Percentiles rank a stretch among this genome's conserved stretches.
Evolutionary conservation across 2,888 invertebrate genomes (phyloP).

Genomic region (Pristionchus exspectatus): DNA sequence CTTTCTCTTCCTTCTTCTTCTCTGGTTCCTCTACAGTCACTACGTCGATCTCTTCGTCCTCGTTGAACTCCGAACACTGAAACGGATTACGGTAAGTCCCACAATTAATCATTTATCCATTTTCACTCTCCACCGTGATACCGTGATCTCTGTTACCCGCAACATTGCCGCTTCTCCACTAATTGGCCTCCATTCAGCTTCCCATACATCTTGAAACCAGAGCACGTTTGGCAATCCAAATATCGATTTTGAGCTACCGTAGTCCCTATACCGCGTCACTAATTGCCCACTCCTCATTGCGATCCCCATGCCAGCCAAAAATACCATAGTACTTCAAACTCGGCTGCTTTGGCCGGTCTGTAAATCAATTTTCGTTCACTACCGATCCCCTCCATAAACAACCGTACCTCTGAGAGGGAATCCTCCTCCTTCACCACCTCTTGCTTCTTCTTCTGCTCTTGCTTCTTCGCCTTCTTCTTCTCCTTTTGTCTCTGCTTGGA

Average conservation of each 20-base stretch:
- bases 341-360: too few relatives aligned
- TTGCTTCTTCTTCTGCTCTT: slow-evolving; percentile 56
- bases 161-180: too few relatives aligned
- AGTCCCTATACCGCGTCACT: too few relatives aligned
- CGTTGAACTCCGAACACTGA: slow-evolving; percentile 27
- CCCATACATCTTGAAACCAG: too few relatives aligned
- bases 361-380: too few relatives aligned
- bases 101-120: not conserved
- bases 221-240: too few relatives aligned
- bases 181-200: too few relatives aligned
- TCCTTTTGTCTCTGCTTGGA: slow-evolving; percentile 97
- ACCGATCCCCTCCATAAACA: not conserved
- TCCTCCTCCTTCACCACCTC: slow-evolving; percentile 37
- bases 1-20: not conserved
- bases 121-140: not conserved
- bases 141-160: too few relatives aligned
- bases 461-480: slow-evolving; percentile 85
- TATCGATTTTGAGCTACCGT: too few relatives aligned
- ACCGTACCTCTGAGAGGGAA: not conserved
- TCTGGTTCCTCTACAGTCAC: not conserved
- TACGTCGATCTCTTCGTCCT: slow-evolving; percentile 16
- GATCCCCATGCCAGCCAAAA: too few relatives aligned
- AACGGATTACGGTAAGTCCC: not conserved
- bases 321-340: too few relatives aligned
- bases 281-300: too few relatives aligned